Evolutionary conservation across 2,797 vertebrate genomes (phyloP).

Genomic region (Eurystomus glaucurus): DNA sequence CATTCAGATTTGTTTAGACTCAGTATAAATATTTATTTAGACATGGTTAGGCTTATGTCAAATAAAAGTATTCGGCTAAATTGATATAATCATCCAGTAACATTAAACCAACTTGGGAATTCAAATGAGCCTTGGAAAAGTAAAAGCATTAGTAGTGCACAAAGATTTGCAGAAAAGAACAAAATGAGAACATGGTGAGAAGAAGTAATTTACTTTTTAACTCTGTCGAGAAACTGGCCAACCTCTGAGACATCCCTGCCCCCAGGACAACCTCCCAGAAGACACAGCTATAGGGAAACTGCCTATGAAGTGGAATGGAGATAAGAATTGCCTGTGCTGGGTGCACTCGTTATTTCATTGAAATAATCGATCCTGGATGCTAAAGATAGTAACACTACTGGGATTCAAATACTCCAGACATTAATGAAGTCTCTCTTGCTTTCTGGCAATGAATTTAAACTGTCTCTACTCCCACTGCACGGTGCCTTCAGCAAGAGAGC

Average conservation of each 20-base stretch:
- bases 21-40: constrained; percentile 56
- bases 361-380: constrained; percentile 45
- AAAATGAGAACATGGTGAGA: background rate
- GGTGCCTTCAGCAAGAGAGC: background rate
- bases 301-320: background rate
- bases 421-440: background rate
- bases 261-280: background rate
- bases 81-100: constrained; percentile 14
- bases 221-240: background rate
- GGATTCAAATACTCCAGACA: constrained; percentile 13
- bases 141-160: background rate
- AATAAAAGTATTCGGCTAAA: constrained; percentile 8
- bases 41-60: constrained; percentile 28
- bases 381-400: constrained; percentile 10
- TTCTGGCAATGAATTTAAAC: constrained; percentile 13
- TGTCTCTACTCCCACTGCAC: background rate
- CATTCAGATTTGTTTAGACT: constrained; percentile 34
- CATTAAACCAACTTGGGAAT: constrained; percentile 4
- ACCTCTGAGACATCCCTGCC: background rate
- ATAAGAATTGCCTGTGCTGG: background rate
- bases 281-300: background rate
- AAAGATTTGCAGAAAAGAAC: constrained; percentile 7
- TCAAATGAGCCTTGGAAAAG: constrained; percentile 16
- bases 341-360: background rate
- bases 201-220: background rate